Base-by-base conservation (phyloP, 2,888 invertebrate species). In the Allolobophora icterica region DNA sequence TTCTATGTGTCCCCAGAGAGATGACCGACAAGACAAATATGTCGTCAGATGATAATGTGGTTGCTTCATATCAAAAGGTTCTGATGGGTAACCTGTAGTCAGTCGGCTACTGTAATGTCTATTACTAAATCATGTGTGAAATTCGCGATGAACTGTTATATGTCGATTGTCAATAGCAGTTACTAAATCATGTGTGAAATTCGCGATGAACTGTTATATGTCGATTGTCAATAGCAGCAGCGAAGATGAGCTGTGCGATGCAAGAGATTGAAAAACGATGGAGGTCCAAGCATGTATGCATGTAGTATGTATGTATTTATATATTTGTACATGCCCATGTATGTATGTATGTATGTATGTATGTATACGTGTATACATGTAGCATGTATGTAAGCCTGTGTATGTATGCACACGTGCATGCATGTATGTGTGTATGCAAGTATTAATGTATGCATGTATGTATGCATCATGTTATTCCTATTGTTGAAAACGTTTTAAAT, bases 261-360 rank as follows among this genome's bases (percentile, higher is more conserved):
- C 13, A n/a, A 8, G 8, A n/a, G 3, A 8, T 71, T 8, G n/a
- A 71, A 71, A 13, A 71, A 71, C 4, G 8, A 71, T 11, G 71
- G 6, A 8, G 15, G 71, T 89, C 40, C 21, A n/a, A 38, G 8
- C 40, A 11, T 89, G 38, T 89, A 24, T 89, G n/a, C 24, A n/a
- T 84, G 84, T 33, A 84, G 13, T 15, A 84, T 84, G 13, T 24
- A 40, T 40, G 35, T 89, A 89, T 89, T 6, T 89, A 89, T 89
- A 13, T 15, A 40, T 40, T 2, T 89, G 21, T 89, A 38, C 34
- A 89, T 35, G 38, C 33, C 34, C 13, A 30, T 89, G 5, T 33
- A 40, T 40, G 35, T 89, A 89, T 89, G 21, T 89, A 40, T 89
- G 24, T 15, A 89, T 40, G 13, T 89, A 40, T 89, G 24, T 89